Evolutionary conservation across 2,797 vertebrate species (phyloP).

Genomic region (Crax fasciolata): DNA sequence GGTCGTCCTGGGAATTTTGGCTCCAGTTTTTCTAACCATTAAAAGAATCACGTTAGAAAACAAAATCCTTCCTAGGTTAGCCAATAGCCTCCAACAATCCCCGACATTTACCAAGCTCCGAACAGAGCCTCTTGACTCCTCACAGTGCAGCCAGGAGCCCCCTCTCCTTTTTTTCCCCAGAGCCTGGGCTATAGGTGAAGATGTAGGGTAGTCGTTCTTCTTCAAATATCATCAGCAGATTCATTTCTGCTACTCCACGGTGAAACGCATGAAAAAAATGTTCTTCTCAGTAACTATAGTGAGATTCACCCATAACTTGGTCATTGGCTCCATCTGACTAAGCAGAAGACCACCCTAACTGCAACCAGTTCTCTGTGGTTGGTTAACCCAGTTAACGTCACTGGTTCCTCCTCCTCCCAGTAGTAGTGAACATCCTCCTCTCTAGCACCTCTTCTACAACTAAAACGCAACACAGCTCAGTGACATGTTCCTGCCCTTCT

Average conservation of each 20-base stretch:
- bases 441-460: neutral
- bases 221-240: neutral
- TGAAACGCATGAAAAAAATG: rapidly evolving
- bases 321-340: neutral
- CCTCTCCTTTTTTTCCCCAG: neutral
- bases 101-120: neutral
- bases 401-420: neutral
- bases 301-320: rapidly evolving
- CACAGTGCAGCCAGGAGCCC: neutral
- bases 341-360: rapidly evolving
- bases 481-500: neutral
- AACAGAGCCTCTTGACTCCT: neutral
- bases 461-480: neutral
- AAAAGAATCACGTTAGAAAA: neutral
- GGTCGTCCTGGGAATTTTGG: neutral
- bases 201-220: neutral
- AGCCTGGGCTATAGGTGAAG: neutral
- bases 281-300: neutral
- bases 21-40: neutral
- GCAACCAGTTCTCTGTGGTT: neutral
- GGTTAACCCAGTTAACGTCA: rapidly evolving
- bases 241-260: rapidly evolving
- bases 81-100: neutral
- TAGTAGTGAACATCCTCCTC: neutral
- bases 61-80: neutral